phyloP scores from a whole-genome alignment of 2,113 vertebrate species.

The Nothocercus nigrocapillus region DNA sequence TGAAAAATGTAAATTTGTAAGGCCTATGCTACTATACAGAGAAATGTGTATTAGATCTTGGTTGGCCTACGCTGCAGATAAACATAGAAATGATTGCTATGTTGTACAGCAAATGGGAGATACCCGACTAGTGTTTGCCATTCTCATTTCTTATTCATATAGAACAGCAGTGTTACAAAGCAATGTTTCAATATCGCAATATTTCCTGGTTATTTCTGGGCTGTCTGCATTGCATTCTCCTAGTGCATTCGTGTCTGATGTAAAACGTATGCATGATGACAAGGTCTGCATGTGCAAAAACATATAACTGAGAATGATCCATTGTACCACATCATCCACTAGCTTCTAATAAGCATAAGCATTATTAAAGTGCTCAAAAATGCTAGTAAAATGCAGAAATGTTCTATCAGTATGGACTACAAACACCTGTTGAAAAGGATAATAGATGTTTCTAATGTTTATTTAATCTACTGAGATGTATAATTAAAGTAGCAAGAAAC shows the following conservation, averaged over 20 bases:
- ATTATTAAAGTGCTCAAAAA: background rate
- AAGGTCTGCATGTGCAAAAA: constrained; percentile 79
- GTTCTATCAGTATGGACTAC: constrained; percentile 31
- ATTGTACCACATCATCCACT: constrained; percentile 69
- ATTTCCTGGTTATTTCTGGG: constrained; percentile 87
- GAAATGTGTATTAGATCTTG: constrained; percentile 52
- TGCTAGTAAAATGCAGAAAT: constrained; percentile 42
- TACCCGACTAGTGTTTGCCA: constrained; percentile 71
- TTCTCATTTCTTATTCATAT: constrained; percentile 87
- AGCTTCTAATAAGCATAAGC: constrained; percentile 60
- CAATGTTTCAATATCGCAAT: constrained; percentile 79
- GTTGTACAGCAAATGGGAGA: constrained; percentile 68
- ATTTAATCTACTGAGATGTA: background rate
- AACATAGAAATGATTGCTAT: constrained; percentile 61
- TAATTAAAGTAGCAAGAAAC: constrained; percentile 37
- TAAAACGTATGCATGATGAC: constrained; percentile 78
- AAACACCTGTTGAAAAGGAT: background rate
- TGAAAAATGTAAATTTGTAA: constrained; percentile 29
- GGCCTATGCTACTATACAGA: background rate
- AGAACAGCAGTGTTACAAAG: constrained; percentile 82
- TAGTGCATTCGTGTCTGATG: constrained; percentile 77
- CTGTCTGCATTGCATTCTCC: constrained; percentile 81
- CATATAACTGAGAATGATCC: constrained; percentile 73
- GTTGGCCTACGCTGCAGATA: constrained; percentile 70
- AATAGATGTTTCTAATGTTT: constrained; percentile 29